Evolutionary conservation across 2,888 invertebrate genomes (phyloP), one percentile per base, ranked within the genome.

Genomic region (Luffia ferchaultella): DNA sequence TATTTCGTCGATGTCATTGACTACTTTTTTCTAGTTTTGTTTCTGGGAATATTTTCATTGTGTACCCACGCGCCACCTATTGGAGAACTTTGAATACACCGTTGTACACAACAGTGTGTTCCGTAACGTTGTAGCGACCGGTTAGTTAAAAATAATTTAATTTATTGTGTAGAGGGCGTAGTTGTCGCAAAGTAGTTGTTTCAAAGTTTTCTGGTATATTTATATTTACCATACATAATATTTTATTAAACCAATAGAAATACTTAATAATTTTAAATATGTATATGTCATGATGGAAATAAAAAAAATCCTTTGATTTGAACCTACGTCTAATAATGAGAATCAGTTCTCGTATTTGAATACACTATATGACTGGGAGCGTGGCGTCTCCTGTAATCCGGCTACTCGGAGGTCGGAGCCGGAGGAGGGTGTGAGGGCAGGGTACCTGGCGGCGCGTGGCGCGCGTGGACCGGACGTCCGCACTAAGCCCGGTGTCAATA

Each of bases 381-480:
- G 92, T 94, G 95, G 96, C 96, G 92, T 86, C 94, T 94, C 93
- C 95, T 97, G 96, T 97, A 96, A 97, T 95, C 95, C 89, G 92
- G 95, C 94, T 91, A 87, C 94, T 91, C 90, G 93, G 95, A 95
- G 90, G 95, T 93, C 91, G 85, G 94, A 87, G 85, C 77, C 86
- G 88, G 91, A 82, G 96, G 92, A 95, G 93, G 93, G 89, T 91
- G 92, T 95, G 95, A 94, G 94, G 90, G 87, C 87, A 90, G 93
- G 94, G 66, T 64, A 61, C 58, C 67, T 68, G 56, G 54, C 52
- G 53, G 56, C 56, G 57, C 55, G 86, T 58, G 55, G 54, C 56
- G 55, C 56, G 54, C 54, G 53, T 55, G 87, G 96, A 96, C 94
- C 91, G 92, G 93, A 89, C 88, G 93, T 93, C 93, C 93, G 88